Evolutionary conservation across 2,113 vertebrate genomes (phyloP).

Genomic region (Etheostoma cragini): DNA sequence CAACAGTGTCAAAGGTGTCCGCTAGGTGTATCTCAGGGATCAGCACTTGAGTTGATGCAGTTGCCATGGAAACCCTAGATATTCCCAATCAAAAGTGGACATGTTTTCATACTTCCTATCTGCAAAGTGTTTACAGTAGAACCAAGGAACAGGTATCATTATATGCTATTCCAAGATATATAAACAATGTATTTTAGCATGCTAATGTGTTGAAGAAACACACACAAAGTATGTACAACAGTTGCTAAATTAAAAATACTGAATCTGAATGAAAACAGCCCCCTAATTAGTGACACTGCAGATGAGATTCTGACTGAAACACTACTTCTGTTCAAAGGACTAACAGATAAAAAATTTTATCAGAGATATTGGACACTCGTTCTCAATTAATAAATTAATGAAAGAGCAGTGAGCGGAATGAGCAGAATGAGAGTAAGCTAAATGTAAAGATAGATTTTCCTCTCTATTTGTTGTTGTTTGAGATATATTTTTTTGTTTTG

Average conservation of each 20-base stretch:
- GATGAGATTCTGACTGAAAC: slow-evolving; percentile 31
- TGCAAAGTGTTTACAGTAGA: neutral
- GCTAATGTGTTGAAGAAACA: neutral
- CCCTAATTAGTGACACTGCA: slow-evolving; percentile 7
- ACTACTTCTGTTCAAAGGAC: slow-evolving; percentile 30
- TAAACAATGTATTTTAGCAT: neutral
- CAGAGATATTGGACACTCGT: slow-evolving; percentile 5
- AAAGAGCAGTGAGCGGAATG: slow-evolving; percentile 3
- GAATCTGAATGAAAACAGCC: slow-evolving; percentile 3
- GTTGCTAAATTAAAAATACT: neutral
- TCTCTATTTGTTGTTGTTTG: neutral
- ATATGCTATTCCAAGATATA: too few species aligned
- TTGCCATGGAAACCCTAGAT: slow-evolving; percentile 97
- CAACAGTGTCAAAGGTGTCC: slow-evolving; percentile 96
- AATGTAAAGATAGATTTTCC: slow-evolving; percentile 28
- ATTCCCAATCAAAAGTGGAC: neutral
- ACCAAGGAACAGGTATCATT: neutral
- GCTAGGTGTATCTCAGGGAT: slow-evolving; percentile 99
- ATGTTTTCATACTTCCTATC: neutral
- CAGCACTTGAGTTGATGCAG: slow-evolving; percentile 96
- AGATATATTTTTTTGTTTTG: neutral
- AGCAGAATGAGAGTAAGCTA: slow-evolving; percentile 35
- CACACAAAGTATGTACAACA: neutral
- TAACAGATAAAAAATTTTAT: too few species aligned
- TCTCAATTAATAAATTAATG: slow-evolving; percentile 47